Conservation (phyloP, 2,797 vertebrate genomes). For the Peromyscus melanophrys region DNA sequence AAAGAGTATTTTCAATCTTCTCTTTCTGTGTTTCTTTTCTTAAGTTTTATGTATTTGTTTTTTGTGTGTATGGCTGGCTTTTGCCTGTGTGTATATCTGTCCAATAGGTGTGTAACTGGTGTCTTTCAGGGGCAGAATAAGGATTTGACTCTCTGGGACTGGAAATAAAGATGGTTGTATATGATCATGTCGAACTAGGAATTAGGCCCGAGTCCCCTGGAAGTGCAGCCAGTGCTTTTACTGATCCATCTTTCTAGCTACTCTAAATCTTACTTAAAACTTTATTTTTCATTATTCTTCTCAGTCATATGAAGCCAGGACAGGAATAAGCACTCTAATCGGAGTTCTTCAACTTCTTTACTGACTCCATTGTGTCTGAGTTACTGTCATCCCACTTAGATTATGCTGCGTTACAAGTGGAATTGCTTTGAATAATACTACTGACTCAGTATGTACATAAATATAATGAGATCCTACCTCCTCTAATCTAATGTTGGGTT, state of each 20-base stretch:
- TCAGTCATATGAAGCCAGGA: not conserved
- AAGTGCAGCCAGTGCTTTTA: not conserved
- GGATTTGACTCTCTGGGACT: not conserved
- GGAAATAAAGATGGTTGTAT: no score
- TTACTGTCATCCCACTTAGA: no score
- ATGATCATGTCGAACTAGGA: no score
- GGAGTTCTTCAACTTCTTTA: no score
- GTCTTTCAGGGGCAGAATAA: not conserved
- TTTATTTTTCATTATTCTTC: not conserved
- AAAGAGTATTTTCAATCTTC: not conserved
- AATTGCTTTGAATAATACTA: no score
- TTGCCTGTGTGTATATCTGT: not conserved
- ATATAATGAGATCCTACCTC: no score
- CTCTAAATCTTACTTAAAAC: not conserved
- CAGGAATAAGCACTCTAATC: no score
- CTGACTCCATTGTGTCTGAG: no score
- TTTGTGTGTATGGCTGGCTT: not conserved
- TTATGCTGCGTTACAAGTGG: no score
- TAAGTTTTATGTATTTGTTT: not conserved
- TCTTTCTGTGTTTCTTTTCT: not conserved
- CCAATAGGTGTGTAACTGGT: not conserved
- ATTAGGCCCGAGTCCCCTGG: no score
- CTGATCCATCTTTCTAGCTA: not conserved
- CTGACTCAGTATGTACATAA: no score
- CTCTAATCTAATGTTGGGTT: no score